Percentiles rank a stretch among this genome's conserved stretches.
phyloP scores from a whole-genome alignment of 2,797 vertebrate species.

The Calcarius lapponicus region DNA sequence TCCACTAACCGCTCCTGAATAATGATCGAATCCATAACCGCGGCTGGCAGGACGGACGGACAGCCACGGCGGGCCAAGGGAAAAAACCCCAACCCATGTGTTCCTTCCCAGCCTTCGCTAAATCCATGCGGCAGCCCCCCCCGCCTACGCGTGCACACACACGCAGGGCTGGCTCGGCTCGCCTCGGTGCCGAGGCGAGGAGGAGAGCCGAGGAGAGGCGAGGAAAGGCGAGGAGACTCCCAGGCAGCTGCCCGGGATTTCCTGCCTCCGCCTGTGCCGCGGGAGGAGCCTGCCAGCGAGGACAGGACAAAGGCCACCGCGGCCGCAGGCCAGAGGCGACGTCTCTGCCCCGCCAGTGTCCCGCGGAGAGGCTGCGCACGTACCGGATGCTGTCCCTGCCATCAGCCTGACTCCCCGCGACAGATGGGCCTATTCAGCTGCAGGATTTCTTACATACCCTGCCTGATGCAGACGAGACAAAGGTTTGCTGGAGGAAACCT shows the following conservation, averaged over 20 bases:
- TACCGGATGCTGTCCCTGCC: neutral
- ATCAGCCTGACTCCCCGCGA: neutral
- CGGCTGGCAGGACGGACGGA: constrained; percentile 10
- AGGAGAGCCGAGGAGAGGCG: neutral
- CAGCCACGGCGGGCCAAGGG: constrained; percentile 40
- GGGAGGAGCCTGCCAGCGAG: constrained; percentile 27
- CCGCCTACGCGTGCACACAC: constrained; percentile 58
- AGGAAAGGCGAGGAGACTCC: neutral
- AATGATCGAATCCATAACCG: constrained; percentile 91
- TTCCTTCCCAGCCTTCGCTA: constrained; percentile 54
- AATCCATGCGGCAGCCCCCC: constrained; percentile 60
- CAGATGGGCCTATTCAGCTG: neutral
- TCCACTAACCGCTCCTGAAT: constrained; percentile 95
- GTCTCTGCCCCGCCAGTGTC: neutral
- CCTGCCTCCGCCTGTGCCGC: constrained; percentile 37
- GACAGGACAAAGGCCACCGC: neutral
- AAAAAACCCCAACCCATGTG: constrained; percentile 45
- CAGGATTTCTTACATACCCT: neutral
- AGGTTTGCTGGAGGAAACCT: neutral
- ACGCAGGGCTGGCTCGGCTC: constrained; percentile 43
- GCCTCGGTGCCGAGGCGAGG: neutral
- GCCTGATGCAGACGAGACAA: neutral
- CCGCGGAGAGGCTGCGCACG: neutral
- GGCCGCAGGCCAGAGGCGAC: neutral
- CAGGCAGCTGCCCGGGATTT: constrained; percentile 51